Conservation (phyloP, 2,797 vertebrate genomes). For the Gymnopithys bicolor region DNA sequence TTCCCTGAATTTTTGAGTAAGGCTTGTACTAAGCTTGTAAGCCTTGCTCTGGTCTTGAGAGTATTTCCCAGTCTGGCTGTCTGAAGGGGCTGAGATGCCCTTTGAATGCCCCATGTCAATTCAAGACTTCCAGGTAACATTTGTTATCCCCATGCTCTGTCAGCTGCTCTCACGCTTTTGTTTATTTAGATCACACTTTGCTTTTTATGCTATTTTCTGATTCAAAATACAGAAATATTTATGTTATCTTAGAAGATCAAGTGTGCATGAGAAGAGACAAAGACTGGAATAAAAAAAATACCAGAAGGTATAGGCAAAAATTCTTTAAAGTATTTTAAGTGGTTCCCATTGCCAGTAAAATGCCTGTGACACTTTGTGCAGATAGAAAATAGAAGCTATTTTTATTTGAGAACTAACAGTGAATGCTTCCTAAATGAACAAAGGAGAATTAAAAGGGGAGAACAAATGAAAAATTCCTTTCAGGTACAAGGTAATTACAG, state of each 20-base stretch:
- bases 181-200: background rate
- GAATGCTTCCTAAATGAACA: background rate
- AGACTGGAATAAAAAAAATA: background rate
- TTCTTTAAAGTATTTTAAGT: background rate
- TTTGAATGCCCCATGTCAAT: background rate
- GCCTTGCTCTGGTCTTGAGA: background rate
- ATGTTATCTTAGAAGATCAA: background rate
- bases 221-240: background rate
- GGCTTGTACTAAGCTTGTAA: background rate
- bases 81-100: background rate
- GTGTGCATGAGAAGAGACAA: background rate
- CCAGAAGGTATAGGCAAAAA: background rate
- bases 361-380: background rate
- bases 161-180: background rate
- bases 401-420: constrained; percentile 47
- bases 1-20: background rate
- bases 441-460: background rate
- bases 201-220: background rate
- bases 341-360: background rate
- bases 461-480: background rate
- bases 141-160: background rate
- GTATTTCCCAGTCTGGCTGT: background rate
- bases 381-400: constrained; percentile 41
- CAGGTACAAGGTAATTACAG: background rate
- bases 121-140: background rate